These are phyloP conservation scores for Lichenostomus cassidix DNA, from an alignment of 2,113 vertebrate species.

Conservation along the genomic window DNA sequence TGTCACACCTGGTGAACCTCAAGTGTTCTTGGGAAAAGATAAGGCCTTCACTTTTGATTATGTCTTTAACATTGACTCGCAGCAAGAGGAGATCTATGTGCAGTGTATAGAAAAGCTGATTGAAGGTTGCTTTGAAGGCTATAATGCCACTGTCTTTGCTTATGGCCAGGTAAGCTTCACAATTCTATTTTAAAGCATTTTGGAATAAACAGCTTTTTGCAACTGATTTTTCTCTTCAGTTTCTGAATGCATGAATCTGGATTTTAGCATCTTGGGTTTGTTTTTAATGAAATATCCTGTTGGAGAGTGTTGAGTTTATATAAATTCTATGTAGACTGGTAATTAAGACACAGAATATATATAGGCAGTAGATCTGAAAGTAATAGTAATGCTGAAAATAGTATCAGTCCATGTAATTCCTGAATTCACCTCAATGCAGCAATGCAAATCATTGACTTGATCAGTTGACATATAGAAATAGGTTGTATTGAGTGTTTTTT, in stretches of 20 bases:
- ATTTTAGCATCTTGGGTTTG: neutral
- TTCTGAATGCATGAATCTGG: neutral
- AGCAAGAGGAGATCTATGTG: constrained; percentile 88
- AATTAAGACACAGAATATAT: neutral
- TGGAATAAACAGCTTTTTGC: neutral
- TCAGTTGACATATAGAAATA: neutral
- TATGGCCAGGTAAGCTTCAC: constrained; percentile 88
- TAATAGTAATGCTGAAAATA: neutral
- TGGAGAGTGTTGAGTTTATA: neutral
- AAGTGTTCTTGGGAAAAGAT: constrained; percentile 96
- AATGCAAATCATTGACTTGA: neutral
- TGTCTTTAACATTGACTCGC: constrained; percentile 90
- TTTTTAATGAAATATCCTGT: neutral
- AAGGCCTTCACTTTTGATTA: constrained; percentile 97
- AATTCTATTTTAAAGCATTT: neutral
- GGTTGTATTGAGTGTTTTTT: neutral
- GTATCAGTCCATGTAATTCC: neutral
- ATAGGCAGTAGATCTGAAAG: neutral
- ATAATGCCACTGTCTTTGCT: constrained; percentile 97
- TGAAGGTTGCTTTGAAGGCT: constrained; percentile 96
- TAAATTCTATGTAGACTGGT: neutral
- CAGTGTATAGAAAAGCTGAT: constrained; percentile 93
- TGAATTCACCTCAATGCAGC: neutral
- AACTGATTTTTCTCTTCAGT: neutral
- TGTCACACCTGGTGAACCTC: constrained; percentile 92